Evolutionary conservation across 2,888 invertebrate species (phyloP), one percentile per base, ranked within the genome.

Genomic region (Norana najaformis): DNA sequence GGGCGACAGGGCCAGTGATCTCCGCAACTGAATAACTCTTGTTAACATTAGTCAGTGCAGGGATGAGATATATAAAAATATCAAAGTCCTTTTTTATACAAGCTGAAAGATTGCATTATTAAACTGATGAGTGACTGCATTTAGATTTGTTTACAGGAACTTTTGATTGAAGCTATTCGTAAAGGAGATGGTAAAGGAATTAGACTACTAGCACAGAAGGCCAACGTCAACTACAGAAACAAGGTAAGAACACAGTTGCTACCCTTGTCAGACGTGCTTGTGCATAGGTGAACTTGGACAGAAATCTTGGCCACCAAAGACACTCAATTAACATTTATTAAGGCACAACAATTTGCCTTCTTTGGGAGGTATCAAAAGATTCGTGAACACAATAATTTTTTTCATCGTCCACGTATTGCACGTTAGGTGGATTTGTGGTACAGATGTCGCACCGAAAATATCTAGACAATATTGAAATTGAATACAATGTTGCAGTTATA

Each of bases 221-320:
- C 85, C 85, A 36, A 85, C 37, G 85, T 85, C 37, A 85, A 85
- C 35, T 36, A 85, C 85, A 85, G 85, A 85, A 85, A 85, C 23
- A 85, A 85, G 85, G 85, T 37, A 14, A 85, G 30, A 69, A 53
- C 30, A 53, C 30, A 30, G 30, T 69, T n/a, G 69, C 8, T 30
- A n/a, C 13, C 11, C 30, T 69, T n/a, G 69, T 69, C n/a, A 69
- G 69, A 13, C n/a, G 8, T 69, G 69, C 69, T 69, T 69, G 13
- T 69, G n/a, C n/a, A 69, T 8, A n/a, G n/a, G 23, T 14, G 30
- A 8, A n/a, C 30, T n/a, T 69, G n/a, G 20, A 47, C 23, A 47
- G 47, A 47, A 20, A 47, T 47, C 4, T 20, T 47, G 23, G 6
- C 47, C 47, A 47, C 20, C 47, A 23, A 5, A 6, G 23, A 47